Conservation (phyloP, 2,113 vertebrate species). For the Vulpes lagopus region DNA sequence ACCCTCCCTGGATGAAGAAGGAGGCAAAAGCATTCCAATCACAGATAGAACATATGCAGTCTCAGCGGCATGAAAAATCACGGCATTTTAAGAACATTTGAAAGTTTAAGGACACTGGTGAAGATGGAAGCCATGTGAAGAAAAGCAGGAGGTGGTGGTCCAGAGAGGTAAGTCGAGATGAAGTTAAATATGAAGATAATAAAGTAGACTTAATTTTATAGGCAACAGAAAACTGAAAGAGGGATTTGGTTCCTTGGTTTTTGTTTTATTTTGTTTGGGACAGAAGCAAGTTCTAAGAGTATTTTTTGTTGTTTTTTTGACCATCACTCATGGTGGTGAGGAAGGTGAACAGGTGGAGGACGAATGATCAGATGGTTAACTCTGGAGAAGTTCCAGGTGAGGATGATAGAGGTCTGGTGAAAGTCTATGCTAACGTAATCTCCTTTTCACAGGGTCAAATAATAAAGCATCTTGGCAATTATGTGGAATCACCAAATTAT, state of each 20-base stretch:
- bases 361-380: neutral
- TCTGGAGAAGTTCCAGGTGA: neutral
- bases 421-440: neutral
- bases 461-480: neutral
- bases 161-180: neutral
- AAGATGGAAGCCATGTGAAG: neutral
- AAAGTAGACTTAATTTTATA: neutral
- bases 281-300: neutral
- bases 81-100: neutral
- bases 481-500: neutral
- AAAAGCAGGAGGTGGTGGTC: neutral
- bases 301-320: neutral
- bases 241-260: neutral
- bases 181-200: neutral
- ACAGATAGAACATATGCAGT: neutral
- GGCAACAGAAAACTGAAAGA: constrained; percentile 18
- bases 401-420: neutral
- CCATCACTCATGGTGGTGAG: neutral
- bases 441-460: neutral
- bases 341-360: neutral
- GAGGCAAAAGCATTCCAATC: neutral
- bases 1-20: neutral
- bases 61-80: neutral
- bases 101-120: neutral
- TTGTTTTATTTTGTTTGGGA: neutral